Evolutionary conservation across 2,888 invertebrate genomes (phyloP).

Genomic region (Brachyptera risi): DNA sequence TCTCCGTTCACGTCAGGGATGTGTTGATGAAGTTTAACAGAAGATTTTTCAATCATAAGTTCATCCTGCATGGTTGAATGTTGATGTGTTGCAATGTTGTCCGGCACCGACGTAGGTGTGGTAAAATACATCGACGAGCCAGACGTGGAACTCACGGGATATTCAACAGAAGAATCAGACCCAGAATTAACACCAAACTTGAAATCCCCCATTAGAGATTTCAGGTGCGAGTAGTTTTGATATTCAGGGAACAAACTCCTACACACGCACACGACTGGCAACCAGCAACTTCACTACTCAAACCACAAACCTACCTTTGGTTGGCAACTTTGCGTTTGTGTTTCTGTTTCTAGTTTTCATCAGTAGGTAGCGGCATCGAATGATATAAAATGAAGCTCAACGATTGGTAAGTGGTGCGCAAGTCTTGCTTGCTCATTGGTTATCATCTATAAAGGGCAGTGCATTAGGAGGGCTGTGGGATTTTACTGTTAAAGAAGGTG

Average conservation of each 20-base stretch:
- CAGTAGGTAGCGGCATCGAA: slow-evolving; percentile 3
- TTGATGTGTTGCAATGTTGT: slow-evolving; percentile 38
- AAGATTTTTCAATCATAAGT: slow-evolving; percentile 39
- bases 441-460: too few relatives aligned
- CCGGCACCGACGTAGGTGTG: slow-evolving; percentile 39
- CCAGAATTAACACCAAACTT: slow-evolving; percentile 40
- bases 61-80: slow-evolving; percentile 40
- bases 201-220: slow-evolving; percentile 40
- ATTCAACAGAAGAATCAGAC: slow-evolving; percentile 39
- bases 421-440: background rate
- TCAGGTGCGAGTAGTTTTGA: slow-evolving; percentile 33
- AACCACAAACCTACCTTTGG: slow-evolving; percentile 31
- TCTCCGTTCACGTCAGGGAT: slow-evolving; percentile 37
- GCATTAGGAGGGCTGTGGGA: background rate
- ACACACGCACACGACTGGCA: slow-evolving; percentile 34
- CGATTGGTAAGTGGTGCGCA: slow-evolving; percentile 19
- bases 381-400: background rate
- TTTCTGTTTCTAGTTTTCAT: background rate
- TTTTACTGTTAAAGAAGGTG: background rate
- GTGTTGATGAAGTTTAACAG: slow-evolving; percentile 36
- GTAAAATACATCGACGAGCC: slow-evolving; percentile 38
- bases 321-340: slow-evolving; percentile 30
- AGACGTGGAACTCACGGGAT: slow-evolving; percentile 37
- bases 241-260: slow-evolving; percentile 31
- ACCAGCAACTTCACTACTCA: slow-evolving; percentile 20